phyloP scores from a whole-genome alignment of 1,140 invertebrate genomes.

The Oedothorax gibbosus region DNA sequence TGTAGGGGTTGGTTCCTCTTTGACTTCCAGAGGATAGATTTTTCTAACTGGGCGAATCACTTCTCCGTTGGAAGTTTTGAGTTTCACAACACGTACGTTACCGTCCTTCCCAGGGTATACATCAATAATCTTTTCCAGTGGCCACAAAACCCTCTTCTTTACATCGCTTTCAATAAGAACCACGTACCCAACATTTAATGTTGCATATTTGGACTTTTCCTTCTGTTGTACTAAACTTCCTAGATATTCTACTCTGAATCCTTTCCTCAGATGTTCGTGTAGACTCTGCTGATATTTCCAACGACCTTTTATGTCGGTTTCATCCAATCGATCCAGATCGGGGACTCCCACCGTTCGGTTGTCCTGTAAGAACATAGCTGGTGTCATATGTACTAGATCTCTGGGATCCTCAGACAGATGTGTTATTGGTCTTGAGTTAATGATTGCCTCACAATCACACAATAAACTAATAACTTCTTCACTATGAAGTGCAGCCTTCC shows the following conservation, averaged over 20 bases:
- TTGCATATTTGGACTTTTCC: background rate
- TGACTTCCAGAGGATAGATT: background rate
- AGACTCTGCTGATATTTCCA: background rate
- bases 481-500: background rate
- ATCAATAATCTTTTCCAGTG: background rate
- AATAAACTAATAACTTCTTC: slow-evolving; percentile 29
- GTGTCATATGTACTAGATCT: slow-evolving; percentile 58
- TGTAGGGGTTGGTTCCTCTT: no score
- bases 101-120: background rate
- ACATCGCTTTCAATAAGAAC: background rate
- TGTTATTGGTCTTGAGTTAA: slow-evolving; percentile 29
- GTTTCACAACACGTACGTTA: no score
- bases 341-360: background rate
- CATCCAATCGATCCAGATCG: background rate
- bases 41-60: background rate
- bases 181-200: background rate
- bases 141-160: background rate
- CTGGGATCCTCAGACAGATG: slow-evolving; percentile 38
- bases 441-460: slow-evolving; percentile 1
- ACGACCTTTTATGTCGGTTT: background rate
- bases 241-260: background rate
- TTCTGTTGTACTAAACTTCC: background rate
- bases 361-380: slow-evolving; percentile 60
- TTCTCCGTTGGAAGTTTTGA: background rate
- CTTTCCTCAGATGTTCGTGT: background rate